These are phyloP conservation scores for Smithornis capensis DNA, from an alignment of 2,113 vertebrate genomes.

Conservation along the genomic window DNA sequence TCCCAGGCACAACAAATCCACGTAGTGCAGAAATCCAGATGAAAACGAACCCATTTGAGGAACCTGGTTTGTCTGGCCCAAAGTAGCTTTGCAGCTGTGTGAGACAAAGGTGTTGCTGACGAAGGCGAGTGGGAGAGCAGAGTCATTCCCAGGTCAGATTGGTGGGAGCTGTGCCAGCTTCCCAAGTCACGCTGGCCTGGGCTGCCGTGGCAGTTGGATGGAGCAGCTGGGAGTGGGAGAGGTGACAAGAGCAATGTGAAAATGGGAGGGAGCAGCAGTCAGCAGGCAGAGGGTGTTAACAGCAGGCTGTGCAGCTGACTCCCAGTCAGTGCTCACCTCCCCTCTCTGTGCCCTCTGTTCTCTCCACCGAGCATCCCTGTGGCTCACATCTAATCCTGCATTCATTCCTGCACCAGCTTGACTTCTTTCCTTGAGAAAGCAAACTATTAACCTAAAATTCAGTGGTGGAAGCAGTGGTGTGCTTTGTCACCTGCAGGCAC, in stretches of 20 bases:
- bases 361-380: not conserved
- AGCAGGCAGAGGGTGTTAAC: not conserved
- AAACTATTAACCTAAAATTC: not conserved
- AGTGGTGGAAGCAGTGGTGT: not conserved
- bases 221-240: conserved; percentile 39
- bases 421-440: not conserved
- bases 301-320: not conserved
- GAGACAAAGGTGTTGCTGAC: not conserved
- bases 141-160: not conserved
- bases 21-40: not conserved
- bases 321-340: not conserved
- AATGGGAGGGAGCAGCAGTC: not conserved
- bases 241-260: not conserved
- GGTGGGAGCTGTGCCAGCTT: not conserved
- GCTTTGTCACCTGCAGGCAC: not conserved
- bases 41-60: not conserved
- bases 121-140: not conserved
- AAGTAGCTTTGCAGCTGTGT: not conserved
- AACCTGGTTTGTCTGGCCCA: not conserved
- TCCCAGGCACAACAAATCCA: not conserved
- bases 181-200: not conserved
- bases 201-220: not conserved
- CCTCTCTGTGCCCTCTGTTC: not conserved
- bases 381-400: not conserved
- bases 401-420: not conserved